Evolutionary conservation across 2,797 vertebrate species (phyloP).

Genomic region (Enteromius argenteus): DNA sequence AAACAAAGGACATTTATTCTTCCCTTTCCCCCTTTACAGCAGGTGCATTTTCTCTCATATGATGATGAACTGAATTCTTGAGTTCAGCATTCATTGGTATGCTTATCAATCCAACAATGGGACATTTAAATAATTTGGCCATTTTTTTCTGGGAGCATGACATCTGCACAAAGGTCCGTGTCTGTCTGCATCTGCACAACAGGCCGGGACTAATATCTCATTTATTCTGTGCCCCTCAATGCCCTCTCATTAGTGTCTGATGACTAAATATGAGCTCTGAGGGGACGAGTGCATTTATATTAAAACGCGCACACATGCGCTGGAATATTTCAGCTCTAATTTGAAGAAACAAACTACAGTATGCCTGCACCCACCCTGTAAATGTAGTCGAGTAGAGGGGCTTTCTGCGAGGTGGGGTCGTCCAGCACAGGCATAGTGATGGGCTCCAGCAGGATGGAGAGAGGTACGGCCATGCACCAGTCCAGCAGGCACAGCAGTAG

Average conservation of each 20-base stretch:
- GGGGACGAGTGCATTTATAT: constrained; percentile 33
- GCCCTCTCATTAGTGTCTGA: constrained; percentile 55
- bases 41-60: constrained; percentile 84
- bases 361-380: constrained; percentile 87
- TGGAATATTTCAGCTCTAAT: constrained; percentile 15
- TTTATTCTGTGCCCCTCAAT: constrained; percentile 52
- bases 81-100: constrained; percentile 78
- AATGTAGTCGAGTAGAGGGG: constrained; percentile 92
- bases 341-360: not conserved
- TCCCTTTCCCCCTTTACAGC: constrained; percentile 77
- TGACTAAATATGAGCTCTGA: constrained; percentile 50
- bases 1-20: constrained; percentile 79
- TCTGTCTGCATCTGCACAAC: constrained; percentile 84
- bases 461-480: constrained; percentile 95
- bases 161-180: constrained; percentile 84
- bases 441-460: constrained; percentile 88
- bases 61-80: constrained; percentile 83
- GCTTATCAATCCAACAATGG: constrained; percentile 82
- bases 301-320: not conserved
- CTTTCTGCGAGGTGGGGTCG: constrained; percentile 80
- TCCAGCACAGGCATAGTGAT: constrained; percentile 85
- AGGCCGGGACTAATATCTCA: constrained; percentile 74
- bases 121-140: constrained; percentile 84
- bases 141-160: constrained; percentile 82
- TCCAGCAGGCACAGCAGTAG: constrained; percentile 95